These are phyloP conservation scores for Coluber constrictor DNA, from an alignment of 2,797 vertebrate genomes.

Conservation along the genomic window DNA sequence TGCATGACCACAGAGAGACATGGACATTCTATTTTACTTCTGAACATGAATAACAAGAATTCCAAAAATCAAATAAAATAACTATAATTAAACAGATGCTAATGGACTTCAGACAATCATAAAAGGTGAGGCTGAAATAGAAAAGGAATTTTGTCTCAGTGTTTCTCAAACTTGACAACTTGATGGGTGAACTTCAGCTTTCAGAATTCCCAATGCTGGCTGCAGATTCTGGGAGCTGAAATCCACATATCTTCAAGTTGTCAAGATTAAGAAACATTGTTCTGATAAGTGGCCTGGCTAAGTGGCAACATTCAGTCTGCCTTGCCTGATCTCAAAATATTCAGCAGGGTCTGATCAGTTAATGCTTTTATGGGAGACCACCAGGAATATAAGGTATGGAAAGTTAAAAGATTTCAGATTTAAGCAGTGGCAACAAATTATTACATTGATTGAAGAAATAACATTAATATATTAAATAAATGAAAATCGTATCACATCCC, in stretches of 20 bases:
- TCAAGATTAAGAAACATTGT: not conserved
- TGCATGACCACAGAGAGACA: not conserved
- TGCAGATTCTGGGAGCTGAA: not conserved
- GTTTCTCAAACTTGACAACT: not conserved
- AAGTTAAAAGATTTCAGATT: not conserved
- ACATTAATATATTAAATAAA: not conserved
- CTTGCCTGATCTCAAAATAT: not conserved
- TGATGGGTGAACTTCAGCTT: not conserved
- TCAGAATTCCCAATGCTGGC: not conserved
- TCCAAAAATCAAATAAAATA: not conserved
- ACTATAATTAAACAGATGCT: not conserved
- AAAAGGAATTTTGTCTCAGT: not conserved
- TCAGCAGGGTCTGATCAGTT: not conserved
- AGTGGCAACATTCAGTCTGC: not conserved
- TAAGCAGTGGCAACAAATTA: not conserved
- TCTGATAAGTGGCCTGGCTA: not conserved
- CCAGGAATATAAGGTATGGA: not conserved
- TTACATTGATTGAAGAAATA: not conserved
- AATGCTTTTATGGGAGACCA: not conserved
- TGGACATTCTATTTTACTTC: not conserved
- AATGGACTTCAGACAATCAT: not conserved
- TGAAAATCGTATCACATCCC: not conserved
- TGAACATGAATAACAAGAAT: not conserved
- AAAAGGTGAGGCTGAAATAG: not conserved
- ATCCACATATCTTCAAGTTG: not conserved